These are phyloP conservation scores for Dryocosmus kuriphilus DNA, from an alignment of 2,888 invertebrate species.

Conservation along the genomic window DNA sequence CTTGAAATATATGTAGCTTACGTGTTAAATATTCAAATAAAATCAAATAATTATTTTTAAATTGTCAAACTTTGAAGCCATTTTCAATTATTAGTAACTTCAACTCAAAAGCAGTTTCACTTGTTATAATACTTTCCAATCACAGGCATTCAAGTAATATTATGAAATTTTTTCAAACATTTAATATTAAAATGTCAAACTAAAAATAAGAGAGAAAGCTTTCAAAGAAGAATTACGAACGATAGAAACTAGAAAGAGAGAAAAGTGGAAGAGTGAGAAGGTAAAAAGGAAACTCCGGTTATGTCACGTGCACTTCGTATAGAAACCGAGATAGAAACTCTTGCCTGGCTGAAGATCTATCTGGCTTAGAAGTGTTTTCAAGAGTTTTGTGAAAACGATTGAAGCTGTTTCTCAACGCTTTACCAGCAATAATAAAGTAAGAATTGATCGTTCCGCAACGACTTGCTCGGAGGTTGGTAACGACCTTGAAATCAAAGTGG, in stretches of 20 bases:
- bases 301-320: constrained; percentile 66
- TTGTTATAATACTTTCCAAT: no score
- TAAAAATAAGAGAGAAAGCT: not conserved
- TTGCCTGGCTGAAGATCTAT: constrained; percentile 9
- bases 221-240: not conserved
- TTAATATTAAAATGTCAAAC: not conserved
- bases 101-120: no score
- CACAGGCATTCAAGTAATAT: no score
- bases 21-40: no score
- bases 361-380: constrained; percentile 11
- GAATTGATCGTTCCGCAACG: constrained; percentile 24
- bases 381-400: constrained; percentile 42
- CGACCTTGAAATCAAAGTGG: constrained; percentile 30
- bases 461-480: not conserved
- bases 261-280: constrained; percentile 48
- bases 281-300: constrained; percentile 54
- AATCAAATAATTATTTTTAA: no score
- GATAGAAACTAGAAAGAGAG: constrained; percentile 35
- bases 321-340: constrained; percentile 47
- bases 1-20: no score
- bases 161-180: not conserved
- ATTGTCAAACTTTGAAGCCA: no score
- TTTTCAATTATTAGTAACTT: no score
- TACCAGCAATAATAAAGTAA: constrained; percentile 58
- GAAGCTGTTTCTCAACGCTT: constrained; percentile 60